Evolutionary conservation across 2,113 vertebrate genomes (phyloP).

Genomic region (Hippocampus zosterae): DNA sequence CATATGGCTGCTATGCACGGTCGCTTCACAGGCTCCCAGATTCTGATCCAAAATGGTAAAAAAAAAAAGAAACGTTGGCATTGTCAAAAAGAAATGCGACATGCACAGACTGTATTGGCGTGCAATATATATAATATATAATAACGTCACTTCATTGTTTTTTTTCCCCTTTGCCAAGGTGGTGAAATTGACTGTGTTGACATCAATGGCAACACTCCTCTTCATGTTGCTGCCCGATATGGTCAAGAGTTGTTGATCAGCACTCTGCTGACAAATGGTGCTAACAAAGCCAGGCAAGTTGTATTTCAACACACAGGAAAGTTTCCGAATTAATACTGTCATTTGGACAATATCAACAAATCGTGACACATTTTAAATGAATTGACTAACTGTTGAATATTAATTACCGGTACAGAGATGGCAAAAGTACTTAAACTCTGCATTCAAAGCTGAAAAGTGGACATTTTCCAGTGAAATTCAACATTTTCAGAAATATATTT

Average conservation of each 20-base stretch:
- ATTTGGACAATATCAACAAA: no score
- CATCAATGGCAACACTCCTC: conserved; percentile 87
- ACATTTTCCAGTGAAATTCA: no score
- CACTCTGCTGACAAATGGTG: conserved; percentile 92
- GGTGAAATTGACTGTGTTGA: conserved; percentile 90
- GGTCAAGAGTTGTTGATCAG: conserved; percentile 95
- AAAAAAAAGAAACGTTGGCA: neutral
- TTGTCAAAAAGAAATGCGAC: neutral
- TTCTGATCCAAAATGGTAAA: conserved; percentile 94
- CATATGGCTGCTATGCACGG: conserved; percentile 94
- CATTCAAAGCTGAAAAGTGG: no score
- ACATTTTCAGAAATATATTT: no score
- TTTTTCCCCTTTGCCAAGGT: conserved; percentile 65
- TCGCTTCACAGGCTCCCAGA: conserved; percentile 92
- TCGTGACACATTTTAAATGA: no score
- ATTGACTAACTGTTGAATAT: no score
- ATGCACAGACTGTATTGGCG: neutral
- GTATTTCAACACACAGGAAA: neutral
- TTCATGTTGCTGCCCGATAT: conserved; percentile 91
- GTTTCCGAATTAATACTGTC: neutral
- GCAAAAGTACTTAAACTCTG: no score
- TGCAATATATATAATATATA: neutral
- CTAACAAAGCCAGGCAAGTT: conserved; percentile 83
- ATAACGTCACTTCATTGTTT: neutral
- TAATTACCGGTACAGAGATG: no score